Evolutionary conservation across 2,888 invertebrate genomes (phyloP).

Genomic region (Andrena minutula): DNA sequence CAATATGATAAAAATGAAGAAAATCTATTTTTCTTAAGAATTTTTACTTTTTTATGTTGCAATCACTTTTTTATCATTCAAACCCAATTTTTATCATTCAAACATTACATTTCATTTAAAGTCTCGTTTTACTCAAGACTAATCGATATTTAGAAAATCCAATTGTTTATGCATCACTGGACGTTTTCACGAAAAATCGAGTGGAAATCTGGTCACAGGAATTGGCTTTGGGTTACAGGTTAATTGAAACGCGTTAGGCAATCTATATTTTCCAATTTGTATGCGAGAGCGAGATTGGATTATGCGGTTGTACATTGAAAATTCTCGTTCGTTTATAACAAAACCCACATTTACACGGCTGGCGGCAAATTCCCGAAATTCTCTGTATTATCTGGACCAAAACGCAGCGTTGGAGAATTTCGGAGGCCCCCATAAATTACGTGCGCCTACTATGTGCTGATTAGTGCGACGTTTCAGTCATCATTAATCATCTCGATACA

Average conservation of each 20-base stretch:
- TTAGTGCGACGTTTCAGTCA: neutral
- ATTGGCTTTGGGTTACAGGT: constrained; percentile 15
- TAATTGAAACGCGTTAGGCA: constrained; percentile 36
- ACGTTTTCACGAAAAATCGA: constrained; percentile 9
- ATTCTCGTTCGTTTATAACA: constrained; percentile 21
- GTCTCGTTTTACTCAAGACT: neutral
- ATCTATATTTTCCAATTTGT: constrained; percentile 30
- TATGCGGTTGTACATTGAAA: constrained; percentile 26
- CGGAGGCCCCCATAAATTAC: neutral
- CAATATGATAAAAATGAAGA: too few relatives aligned
- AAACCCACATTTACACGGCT: neutral
- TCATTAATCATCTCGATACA: neutral
- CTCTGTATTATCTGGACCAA: neutral
- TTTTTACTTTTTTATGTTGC: too few relatives aligned
- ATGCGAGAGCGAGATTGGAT: constrained; percentile 31
- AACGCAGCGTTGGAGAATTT: neutral
- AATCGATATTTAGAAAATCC: neutral
- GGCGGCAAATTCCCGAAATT: constrained; percentile 7
- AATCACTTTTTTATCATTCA: neutral
- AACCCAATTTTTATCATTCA: neutral
- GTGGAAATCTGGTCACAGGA: constrained; percentile 11
- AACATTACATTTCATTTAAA: neutral
- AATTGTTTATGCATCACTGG: neutral
- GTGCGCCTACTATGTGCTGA: neutral
- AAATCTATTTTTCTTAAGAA: too few relatives aligned